Evolutionary conservation across 2,888 invertebrate species (phyloP), one percentile per base, ranked within the genome.

Genomic region (Congeria kusceri): DNA sequence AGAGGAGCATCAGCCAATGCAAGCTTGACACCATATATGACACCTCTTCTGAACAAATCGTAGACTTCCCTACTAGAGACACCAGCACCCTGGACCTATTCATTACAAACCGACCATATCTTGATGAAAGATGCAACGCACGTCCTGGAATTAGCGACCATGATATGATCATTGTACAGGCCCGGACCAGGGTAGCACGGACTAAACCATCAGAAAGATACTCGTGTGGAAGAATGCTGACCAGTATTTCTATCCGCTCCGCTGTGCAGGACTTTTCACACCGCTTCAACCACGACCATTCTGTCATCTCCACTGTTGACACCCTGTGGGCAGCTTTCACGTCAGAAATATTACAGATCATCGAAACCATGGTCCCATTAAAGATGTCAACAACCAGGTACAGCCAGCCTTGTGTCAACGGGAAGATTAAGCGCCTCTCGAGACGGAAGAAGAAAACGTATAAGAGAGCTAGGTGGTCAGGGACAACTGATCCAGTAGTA

Each of bases 61-160:
- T 70, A 7, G 56, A 28, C 3, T 70, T 70, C 18, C 32, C 62
- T 18, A 70, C 63, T 23, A 53, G 64, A 20, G 61, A 61, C 20
- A 20, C 47, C 1, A 74, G 66, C 47, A 74, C 59, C 18, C 62
- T 74, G 3, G 67, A 74, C 61, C 18, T 66, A 4, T 65, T 74
- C 39, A n/a, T 74, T 9, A 67, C 73, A 28, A 74, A 74, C 39
- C 32, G 65, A 29, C 73, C 62, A n/a, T 49, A 47, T 1, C 66
- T 74, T 0, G n/a, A 66, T 18, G 15, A 57, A 23, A 57, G 27
- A 18, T 57, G 64, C 25, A 65, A 65, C 23, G 59, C 65, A 7
- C 27, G 47, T 11, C 72, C 65, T 27, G 59, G 65, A 11, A 49
- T 73, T 7, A 73, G 72, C 27, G 66, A 59, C 39, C 72, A 73